Base-by-base conservation (phyloP, 37 sponge, comb jelly and placozoan species). In the Chondrosia reniformis region DNA sequence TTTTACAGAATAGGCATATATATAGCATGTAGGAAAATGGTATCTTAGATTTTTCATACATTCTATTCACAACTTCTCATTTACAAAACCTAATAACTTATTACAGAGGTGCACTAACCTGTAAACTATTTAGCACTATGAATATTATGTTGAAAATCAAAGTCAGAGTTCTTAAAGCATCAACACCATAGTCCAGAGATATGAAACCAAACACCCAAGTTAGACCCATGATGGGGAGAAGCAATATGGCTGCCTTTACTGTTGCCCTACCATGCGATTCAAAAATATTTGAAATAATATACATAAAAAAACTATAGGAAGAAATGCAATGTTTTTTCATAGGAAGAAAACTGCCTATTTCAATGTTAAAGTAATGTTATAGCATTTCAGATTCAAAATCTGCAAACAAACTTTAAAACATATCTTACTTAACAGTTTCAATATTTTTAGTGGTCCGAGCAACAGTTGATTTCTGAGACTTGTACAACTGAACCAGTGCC, bases 191-290 rank as follows among this genome's bases (percentile, higher is more conserved):
- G n/a, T 59, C 61, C 8, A 69, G 24, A 39, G 72, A 34, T 10
- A 69, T 40, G 13, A 40, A 69, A 6, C 72, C 72, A 71, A 88
- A 61, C 22, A 83, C 67, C 88, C 84, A 88, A 10, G 89, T 80
- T 33, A 84, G 41, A 17, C 89, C 89, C 38, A 88, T 59, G 40
- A 88, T 32, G 1, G 89, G 89, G 2, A 80, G 84, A 0, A 88
- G 77, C 24, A 88, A 44, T 7, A 84, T 0, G 2, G 76, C 55
- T 27, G 87, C 77, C 7, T 21, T 69, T 2, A 69, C 42, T 3
- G 72, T 39, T 3, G 15, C 22, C 36, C 72, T 69, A 15, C 15
- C 10, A n/a, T n/a, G n/a, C n/a, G n/a, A n/a, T n/a, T n/a, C n/a
- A n/a, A n/a, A n/a, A n/a, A n/a, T n/a, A n/a, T n/a, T n/a, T n/a